Base-by-base conservation (phyloP, 92 coral and sea anemone genomes). In the Epizoanthus scotinus region DNA sequence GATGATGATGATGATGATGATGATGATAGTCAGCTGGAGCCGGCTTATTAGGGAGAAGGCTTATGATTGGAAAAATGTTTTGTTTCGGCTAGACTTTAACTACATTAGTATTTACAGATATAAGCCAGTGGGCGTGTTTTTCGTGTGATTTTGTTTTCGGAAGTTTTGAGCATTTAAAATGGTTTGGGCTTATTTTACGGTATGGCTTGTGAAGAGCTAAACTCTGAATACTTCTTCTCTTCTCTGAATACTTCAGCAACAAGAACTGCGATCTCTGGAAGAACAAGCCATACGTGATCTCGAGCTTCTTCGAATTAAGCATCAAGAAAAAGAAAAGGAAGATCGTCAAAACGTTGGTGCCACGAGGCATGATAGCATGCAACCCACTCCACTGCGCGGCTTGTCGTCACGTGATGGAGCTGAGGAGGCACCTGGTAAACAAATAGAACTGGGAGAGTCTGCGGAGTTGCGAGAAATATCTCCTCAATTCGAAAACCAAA, bases 251-350 rank as follows among this genome's bases (percentile, higher is more conserved):
- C 20, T 68, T 68, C 53, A 75, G 81, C 56, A 58, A 57, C 49
- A 24, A 75, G 81, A 75, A 59, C 81, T 75, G 19, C 81, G 61
- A 60, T 53, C 81, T 28, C 81, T 75, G 8, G 81, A 75, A 42
- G 81, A 38, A 36, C 81, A 75, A 44, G 81, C 63, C 17, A 38
- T 59, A 26, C 81, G 54, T 21, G 81, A 75, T 75, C 63, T 75
- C 22, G 67, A 75, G 26, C 81, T 75, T 58, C 81, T 75, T 60
- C 34, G 67, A 75, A 20, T 57, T 55, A 60, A 75, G 3, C 81
- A 75, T 21, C 57, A 59, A 75, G 81, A 75, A 57, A 59, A 38
- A 58, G 68, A 59, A 24, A 38, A 75, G 40, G 44, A 38, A 58
- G 68, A 59, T 21, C 68, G 57, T 73, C 8, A 29, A 38, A 31